phyloP scores from a whole-genome alignment of 1,140 invertebrate genomes.

The Oryzaephilus surinamensis region DNA sequence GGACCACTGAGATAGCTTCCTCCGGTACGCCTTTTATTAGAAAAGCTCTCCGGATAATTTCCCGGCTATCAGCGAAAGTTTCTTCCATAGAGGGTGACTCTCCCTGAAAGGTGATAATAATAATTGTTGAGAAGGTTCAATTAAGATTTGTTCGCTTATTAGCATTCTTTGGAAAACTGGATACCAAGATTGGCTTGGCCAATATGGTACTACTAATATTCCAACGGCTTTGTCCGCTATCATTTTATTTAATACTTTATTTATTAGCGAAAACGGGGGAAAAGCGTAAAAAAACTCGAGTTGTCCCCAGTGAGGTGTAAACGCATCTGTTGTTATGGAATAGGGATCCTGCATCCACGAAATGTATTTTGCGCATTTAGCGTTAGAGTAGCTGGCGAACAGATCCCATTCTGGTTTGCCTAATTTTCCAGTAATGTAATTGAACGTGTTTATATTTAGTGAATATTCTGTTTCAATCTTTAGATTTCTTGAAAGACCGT shows the following conservation, averaged over 20 bases:
- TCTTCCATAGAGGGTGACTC: conserved; percentile 10
- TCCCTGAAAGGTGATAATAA: conserved; percentile 10
- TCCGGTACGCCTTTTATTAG: neutral
- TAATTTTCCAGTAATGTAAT: no score
- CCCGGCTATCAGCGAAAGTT: conserved; percentile 20
- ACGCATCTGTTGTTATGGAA: neutral
- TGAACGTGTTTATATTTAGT: no score
- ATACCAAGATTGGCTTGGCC: conserved; percentile 24
- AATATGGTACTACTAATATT: conserved; percentile 28
- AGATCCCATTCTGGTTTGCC: neutral
- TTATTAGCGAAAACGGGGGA: conserved; percentile 17
- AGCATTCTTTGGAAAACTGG: conserved; percentile 12
- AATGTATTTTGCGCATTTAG: neutral
- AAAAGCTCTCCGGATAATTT: conserved; percentile 19
- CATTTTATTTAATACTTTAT: conserved; percentile 17
- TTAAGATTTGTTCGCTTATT: neutral
- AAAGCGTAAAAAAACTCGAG: conserved; percentile 21
- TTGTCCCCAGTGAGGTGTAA: neutral
- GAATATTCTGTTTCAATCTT: no score
- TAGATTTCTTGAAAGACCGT: no score
- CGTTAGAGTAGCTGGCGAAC: neutral
- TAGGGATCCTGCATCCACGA: neutral
- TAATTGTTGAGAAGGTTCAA: neutral
- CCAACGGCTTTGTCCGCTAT: conserved; percentile 16
- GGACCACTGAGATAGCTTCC: neutral